Percentiles rank a stretch among this genome's conserved stretches.
Evolutionary conservation across 2,888 invertebrate species (phyloP).

Genomic region (Sylvicola fuscatus): DNA sequence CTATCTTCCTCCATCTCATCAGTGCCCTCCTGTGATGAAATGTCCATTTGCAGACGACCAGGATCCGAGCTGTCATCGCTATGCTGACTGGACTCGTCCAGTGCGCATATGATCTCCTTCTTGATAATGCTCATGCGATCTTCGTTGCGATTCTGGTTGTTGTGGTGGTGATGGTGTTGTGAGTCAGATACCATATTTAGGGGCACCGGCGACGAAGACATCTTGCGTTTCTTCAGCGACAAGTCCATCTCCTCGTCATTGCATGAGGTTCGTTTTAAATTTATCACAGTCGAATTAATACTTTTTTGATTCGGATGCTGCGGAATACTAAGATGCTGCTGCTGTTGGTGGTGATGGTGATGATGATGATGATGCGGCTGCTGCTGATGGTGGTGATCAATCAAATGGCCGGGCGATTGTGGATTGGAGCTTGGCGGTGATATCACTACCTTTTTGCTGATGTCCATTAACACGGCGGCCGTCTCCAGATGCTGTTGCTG

Average conservation of each 20-base stretch:
- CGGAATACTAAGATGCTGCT: slow-evolving; percentile 10
- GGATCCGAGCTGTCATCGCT: slow-evolving; percentile 43
- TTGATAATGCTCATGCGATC: slow-evolving; percentile 1
- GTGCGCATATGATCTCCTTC: slow-evolving; percentile 2
- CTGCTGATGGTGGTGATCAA: slow-evolving; percentile 7
- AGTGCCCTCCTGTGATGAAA: slow-evolving; percentile 23
- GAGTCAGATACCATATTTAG: background rate
- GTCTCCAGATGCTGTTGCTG: slow-evolving; percentile 26
- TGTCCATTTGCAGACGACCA: slow-evolving; percentile 51
- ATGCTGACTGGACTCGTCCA: slow-evolving; percentile 12
- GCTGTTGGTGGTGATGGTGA: slow-evolving; percentile 13
- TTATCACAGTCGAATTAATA: slow-evolving; percentile 27
- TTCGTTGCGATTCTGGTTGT: background rate
- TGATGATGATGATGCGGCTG: slow-evolving; percentile 12
- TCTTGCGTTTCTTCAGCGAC: slow-evolving; percentile 7
- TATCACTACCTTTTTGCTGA: slow-evolving; percentile 25
- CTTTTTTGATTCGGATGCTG: slow-evolving; percentile 12
- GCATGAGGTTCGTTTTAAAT: slow-evolving; percentile 16
- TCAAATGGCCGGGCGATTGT: slow-evolving; percentile 7
- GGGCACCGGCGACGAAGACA: no score
- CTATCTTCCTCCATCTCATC: background rate
- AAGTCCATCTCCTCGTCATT: slow-evolving; percentile 11
- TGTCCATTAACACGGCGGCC: slow-evolving; percentile 25
- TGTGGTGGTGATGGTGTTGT: slow-evolving; percentile 2
- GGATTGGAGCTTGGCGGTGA: slow-evolving; percentile 25